phyloP scores from a whole-genome alignment of 2,113 vertebrate species.

The Helogale parvula region DNA sequence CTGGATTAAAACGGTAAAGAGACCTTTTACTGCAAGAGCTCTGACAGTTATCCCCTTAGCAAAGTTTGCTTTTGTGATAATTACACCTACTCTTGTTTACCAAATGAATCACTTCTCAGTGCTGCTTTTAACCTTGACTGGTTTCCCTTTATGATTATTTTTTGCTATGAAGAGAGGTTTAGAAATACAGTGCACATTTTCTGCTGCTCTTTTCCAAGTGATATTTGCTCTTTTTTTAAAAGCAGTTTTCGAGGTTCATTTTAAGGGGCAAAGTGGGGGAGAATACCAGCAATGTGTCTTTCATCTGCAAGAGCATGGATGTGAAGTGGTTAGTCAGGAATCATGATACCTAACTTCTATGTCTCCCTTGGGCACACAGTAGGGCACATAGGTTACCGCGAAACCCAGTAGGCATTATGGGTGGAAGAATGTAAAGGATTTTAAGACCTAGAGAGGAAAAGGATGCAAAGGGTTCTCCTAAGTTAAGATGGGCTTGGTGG shows the following conservation, averaged over 20 bases:
- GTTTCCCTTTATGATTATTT: constrained; percentile 71
- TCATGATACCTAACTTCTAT: background rate
- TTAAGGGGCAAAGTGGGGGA: background rate
- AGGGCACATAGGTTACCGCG: background rate
- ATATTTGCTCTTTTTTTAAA: constrained; percentile 43
- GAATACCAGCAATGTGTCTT: background rate
- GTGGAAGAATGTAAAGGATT: background rate
- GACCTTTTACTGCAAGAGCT: constrained; percentile 82
- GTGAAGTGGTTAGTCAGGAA: background rate
- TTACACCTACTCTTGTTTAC: constrained; percentile 84
- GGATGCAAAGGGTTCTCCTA: background rate
- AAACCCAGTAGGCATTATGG: background rate
- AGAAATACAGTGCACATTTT: constrained; percentile 52
- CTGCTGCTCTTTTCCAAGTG: constrained; percentile 42
- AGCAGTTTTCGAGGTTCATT: constrained; percentile 41
- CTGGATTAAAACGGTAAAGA: constrained; percentile 84
- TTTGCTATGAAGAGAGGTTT: constrained; percentile 74
- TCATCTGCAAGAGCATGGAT: background rate
- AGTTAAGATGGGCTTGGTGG: background rate
- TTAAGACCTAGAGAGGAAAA: background rate
- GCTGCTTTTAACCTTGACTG: constrained; percentile 80
- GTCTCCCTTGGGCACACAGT: background rate
- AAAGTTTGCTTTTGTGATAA: constrained; percentile 87
- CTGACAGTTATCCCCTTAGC: constrained; percentile 83
- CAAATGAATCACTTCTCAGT: constrained; percentile 80